Conservation (phyloP, 2,888 invertebrate genomes). For the Abscondita cerata region DNA sequence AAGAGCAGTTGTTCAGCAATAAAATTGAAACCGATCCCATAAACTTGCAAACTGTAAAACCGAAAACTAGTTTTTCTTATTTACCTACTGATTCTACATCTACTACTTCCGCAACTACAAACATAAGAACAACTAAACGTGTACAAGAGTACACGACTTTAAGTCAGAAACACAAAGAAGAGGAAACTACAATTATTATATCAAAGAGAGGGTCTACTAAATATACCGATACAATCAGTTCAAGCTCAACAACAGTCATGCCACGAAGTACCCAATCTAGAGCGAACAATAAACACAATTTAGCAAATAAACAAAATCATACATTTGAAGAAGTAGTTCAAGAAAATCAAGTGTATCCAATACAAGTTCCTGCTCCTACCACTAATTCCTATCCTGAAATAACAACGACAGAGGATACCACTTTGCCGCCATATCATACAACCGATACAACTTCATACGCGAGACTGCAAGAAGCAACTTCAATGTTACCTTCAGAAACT, state of each 20-base stretch:
- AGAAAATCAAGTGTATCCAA: slow-evolving; percentile 50
- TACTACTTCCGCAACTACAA: slow-evolving; percentile 20
- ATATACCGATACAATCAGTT: slow-evolving; percentile 48
- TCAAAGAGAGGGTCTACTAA: slow-evolving; percentile 63
- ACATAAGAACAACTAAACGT: slow-evolving; percentile 32
- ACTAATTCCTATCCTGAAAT: neutral
- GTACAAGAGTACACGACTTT: slow-evolving; percentile 11
- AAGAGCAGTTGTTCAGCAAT: slow-evolving; percentile 48
- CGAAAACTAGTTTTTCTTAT: slow-evolving; percentile 17
- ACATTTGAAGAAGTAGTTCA: slow-evolving; percentile 45
- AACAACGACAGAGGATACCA: neutral
- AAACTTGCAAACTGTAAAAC: slow-evolving; percentile 32
- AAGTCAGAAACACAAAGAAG: slow-evolving; percentile 49
- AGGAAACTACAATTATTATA: slow-evolving; percentile 58
- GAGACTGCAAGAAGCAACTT: slow-evolving; percentile 7
- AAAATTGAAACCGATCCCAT: slow-evolving; percentile 51
- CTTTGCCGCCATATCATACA: neutral
- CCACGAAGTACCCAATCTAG: neutral
- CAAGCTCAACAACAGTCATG: slow-evolving; percentile 40
- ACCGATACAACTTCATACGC: neutral
- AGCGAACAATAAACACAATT: slow-evolving; percentile 9
- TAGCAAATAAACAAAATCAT: slow-evolving; percentile 40
- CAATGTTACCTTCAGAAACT: neutral
- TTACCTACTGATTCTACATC: slow-evolving; percentile 15
- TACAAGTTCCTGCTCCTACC: slow-evolving; percentile 39